These are phyloP conservation scores for Buphagus erythrorhynchus DNA, from an alignment of 2,797 vertebrate species.

Conservation along the genomic window DNA sequence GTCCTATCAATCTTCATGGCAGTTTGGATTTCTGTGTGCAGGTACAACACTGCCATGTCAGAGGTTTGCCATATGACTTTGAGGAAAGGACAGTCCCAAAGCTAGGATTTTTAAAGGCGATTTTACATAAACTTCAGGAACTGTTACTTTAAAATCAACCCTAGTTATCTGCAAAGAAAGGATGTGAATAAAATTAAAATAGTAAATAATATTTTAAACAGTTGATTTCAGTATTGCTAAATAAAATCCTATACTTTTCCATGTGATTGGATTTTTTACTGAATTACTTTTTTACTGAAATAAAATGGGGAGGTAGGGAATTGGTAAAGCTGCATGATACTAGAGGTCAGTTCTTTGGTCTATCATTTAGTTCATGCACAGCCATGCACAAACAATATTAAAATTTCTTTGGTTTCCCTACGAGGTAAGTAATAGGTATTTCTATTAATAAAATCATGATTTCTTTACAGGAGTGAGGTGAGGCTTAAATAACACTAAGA, in stretches of 20 bases:
- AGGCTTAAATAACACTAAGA: neutral
- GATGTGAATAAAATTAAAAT: neutral
- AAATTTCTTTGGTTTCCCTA: neutral
- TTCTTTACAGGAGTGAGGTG: neutral
- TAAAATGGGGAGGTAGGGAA: neutral
- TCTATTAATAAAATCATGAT: neutral
- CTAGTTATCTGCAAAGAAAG: neutral
- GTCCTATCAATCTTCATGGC: neutral
- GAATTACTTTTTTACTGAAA: neutral
- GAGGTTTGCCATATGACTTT: neutral
- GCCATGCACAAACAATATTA: neutral
- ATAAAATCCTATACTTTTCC: neutral
- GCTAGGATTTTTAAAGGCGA: neutral
- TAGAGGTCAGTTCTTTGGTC: neutral
- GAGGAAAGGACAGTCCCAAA: neutral
- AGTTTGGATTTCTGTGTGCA: neutral
- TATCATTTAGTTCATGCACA: neutral
- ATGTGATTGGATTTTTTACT: neutral
- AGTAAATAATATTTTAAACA: neutral
- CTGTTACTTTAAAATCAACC: neutral
- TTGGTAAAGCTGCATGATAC: neutral
- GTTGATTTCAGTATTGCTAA: neutral
- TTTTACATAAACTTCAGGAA: neutral
- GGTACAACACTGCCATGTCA: neutral
- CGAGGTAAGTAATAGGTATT: neutral